Evolutionary conservation across 2,113 vertebrate genomes (phyloP).

Genomic region (Nothoprocta perdicaria): DNA sequence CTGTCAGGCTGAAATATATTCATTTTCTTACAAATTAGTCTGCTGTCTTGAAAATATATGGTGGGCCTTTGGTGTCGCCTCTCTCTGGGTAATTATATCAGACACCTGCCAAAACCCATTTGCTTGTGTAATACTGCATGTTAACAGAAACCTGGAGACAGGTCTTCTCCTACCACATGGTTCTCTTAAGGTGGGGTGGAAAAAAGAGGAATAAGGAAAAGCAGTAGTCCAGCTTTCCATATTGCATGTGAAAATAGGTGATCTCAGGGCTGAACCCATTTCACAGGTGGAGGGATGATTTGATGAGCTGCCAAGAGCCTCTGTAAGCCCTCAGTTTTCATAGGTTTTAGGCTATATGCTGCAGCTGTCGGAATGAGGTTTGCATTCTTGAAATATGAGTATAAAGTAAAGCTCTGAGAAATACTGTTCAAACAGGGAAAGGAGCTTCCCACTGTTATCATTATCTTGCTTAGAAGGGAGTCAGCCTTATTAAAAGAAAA

Average conservation of each 20-base stretch:
- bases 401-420: background rate
- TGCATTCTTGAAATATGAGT: background rate
- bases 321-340: background rate
- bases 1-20: background rate
- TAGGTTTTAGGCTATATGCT: background rate
- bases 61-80: background rate
- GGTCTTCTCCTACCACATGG: background rate
- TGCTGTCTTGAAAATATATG: background rate
- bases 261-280: background rate
- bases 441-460: too few relatives aligned
- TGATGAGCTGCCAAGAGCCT: background rate
- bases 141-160: background rate
- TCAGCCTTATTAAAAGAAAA: background rate
- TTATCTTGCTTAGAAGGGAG: background rate
- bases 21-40: background rate
- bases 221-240: background rate
- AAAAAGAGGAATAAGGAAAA: background rate
- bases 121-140: background rate
- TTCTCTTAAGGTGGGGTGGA: background rate
- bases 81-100: background rate
- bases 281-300: background rate
- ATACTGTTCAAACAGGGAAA: background rate
- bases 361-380: background rate
- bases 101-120: background rate
- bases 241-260: background rate